phyloP scores from a whole-genome alignment of 1,140 invertebrate genomes.

The Aphaenogaster floridana region DNA sequence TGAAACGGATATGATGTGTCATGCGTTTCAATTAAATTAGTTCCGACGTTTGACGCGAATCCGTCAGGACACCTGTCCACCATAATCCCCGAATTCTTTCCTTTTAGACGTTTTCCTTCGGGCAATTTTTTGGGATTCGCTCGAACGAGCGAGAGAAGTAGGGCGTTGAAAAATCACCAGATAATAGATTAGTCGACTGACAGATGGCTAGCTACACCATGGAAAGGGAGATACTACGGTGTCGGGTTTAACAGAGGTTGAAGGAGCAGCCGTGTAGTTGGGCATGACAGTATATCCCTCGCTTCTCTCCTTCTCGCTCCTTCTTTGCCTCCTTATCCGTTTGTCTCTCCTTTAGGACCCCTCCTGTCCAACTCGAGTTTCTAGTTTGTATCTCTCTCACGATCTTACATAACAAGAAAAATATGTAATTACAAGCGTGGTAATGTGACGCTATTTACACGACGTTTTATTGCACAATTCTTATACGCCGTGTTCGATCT shows the following conservation, averaged over 20 bases:
- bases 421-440: constrained; percentile 34
- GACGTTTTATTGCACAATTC: constrained; percentile 37
- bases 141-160: constrained; percentile 25
- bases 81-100: constrained; percentile 20
- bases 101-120: constrained; percentile 10
- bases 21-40: constrained; percentile 33
- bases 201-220: constrained; percentile 64
- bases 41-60: constrained; percentile 24
- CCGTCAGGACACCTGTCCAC: not conserved
- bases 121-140: constrained; percentile 32
- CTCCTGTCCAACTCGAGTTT: constrained; percentile 31
- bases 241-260: constrained; percentile 51
- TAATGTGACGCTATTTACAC: constrained; percentile 29
- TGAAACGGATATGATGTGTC: not conserved
- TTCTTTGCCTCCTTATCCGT: not conserved
- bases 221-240: constrained; percentile 55
- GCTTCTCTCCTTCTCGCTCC: not conserved
- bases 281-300: constrained; percentile 34
- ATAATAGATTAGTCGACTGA: constrained; percentile 72
- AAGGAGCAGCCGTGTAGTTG: constrained; percentile 23
- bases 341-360: not conserved
- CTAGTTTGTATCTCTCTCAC: constrained; percentile 50
- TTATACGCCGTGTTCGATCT: constrained; percentile 7
- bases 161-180: constrained; percentile 68
- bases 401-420: constrained; percentile 40